Percentiles rank a stretch among this genome's conserved stretches.
These are phyloP conservation scores for Andrena dorsata DNA, from an alignment of 2,888 invertebrate genomes.

Conservation along the genomic window DNA sequence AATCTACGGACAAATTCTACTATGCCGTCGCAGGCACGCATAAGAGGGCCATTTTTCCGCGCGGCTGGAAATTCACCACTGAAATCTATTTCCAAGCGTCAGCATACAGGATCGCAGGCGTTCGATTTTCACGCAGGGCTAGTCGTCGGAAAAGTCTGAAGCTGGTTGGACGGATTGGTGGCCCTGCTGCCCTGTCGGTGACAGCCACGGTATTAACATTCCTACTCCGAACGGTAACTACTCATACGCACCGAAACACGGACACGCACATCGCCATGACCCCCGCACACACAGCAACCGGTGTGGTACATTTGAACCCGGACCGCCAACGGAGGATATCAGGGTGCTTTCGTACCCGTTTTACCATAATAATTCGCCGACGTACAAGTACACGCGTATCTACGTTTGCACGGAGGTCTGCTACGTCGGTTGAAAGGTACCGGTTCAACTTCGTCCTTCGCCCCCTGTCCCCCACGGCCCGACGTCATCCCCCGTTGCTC, in stretches of 20 bases:
- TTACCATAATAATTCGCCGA: conserved; percentile 74
- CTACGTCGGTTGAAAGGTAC: conserved; percentile 72
- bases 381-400: conserved; percentile 68
- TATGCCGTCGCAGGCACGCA: neutral
- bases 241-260: conserved; percentile 63
- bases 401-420: conserved; percentile 69
- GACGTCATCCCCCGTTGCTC: conserved; percentile 28
- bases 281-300: conserved; percentile 14
- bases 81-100: neutral
- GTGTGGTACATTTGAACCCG: conserved; percentile 53
- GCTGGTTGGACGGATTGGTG: conserved; percentile 65
- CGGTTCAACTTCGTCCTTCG: conserved; percentile 69
- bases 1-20: neutral
- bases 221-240: conserved; percentile 74
- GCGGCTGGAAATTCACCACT: neutral
- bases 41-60: neutral
- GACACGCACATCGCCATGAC: conserved; percentile 31
- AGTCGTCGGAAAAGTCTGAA: conserved; percentile 69
- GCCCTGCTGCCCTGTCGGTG: conserved; percentile 71
- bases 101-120: conserved; percentile 16
- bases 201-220: conserved; percentile 79
- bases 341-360: conserved; percentile 74
- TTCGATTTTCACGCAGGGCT: conserved; percentile 48
- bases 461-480: conserved; percentile 6
- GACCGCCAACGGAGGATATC: conserved; percentile 68